Conservation (phyloP, 1,140 invertebrate species). For the Asbolus verrucosus region DNA sequence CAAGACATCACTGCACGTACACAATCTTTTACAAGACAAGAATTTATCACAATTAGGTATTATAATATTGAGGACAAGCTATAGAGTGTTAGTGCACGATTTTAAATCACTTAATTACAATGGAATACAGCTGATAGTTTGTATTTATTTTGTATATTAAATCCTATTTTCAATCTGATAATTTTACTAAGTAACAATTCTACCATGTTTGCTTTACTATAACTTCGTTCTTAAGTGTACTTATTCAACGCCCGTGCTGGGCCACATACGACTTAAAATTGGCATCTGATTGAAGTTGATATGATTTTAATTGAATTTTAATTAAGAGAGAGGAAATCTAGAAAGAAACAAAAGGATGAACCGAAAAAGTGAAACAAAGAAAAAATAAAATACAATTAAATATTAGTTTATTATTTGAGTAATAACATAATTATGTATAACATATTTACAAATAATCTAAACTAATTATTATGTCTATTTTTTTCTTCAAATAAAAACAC, state of each 20-base stretch:
- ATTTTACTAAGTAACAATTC: slow-evolving; percentile 32
- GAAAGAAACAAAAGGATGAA: slow-evolving; percentile 20
- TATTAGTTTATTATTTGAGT: slow-evolving; percentile 55
- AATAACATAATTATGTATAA: slow-evolving; percentile 54
- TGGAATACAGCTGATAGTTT: slow-evolving; percentile 40
- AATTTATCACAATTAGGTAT: slow-evolving; percentile 45
- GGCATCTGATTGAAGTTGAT: slow-evolving; percentile 25
- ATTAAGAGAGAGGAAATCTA: slow-evolving; percentile 42
- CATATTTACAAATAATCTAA: slow-evolving; percentile 54
- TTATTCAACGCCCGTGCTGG: background rate
- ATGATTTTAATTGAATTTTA: slow-evolving; percentile 8
- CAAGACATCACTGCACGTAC: slow-evolving; percentile 44
- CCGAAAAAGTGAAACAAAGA: too few species aligned
- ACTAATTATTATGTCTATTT: slow-evolving; percentile 38
- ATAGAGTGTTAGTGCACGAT: slow-evolving; percentile 37
- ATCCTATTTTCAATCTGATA: slow-evolving; percentile 30
- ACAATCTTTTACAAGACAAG: slow-evolving; percentile 44
- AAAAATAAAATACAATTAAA: slow-evolving; percentile 45
- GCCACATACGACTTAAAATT: background rate
- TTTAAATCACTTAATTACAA: slow-evolving; percentile 41
- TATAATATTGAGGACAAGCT: slow-evolving; percentile 42
- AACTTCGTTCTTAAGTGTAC: slow-evolving; percentile 6
- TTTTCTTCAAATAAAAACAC: slow-evolving; percentile 23
- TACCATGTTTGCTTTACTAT: slow-evolving; percentile 20
- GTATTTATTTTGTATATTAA: slow-evolving; percentile 35